Evolutionary conservation across 2,888 invertebrate genomes (phyloP).

Genomic region (Plagiodera versicolora): DNA sequence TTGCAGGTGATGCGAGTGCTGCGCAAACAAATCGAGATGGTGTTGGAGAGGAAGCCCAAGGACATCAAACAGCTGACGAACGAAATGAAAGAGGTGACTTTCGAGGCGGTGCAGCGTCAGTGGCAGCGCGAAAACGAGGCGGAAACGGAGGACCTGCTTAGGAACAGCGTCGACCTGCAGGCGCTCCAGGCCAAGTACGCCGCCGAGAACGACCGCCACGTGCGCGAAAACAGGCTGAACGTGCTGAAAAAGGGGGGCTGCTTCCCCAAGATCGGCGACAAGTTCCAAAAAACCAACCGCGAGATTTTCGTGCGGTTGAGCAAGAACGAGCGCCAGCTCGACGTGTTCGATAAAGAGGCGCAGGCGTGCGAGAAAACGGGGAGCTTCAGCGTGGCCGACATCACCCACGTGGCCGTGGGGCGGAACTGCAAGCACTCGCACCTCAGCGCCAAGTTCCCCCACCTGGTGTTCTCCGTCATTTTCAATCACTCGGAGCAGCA

Average conservation of each 20-base stretch:
- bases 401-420: conserved; percentile 48
- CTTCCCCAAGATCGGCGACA: conserved; percentile 49
- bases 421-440: conserved; percentile 48
- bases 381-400: conserved; percentile 36
- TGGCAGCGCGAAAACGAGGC: conserved; percentile 48
- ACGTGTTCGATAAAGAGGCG: conserved; percentile 30
- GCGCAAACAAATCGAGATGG: conserved; percentile 48
- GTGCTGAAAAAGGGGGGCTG: conserved; percentile 41
- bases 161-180: conserved; percentile 43
- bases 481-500: conserved; percentile 40
- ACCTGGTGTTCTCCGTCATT: conserved; percentile 47
- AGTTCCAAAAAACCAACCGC: conserved; percentile 42
- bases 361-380: conserved; percentile 28
- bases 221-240: conserved; percentile 44
- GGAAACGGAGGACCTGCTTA: conserved; percentile 40
- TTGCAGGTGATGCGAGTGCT: conserved; percentile 46
- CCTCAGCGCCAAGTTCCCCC: conserved; percentile 41
- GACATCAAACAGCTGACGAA: conserved; percentile 45
- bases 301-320: conserved; percentile 38
- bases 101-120: conserved; percentile 43
- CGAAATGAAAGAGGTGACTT: conserved; percentile 44
- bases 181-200: conserved; percentile 40
- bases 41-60: conserved; percentile 44
- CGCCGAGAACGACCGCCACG: conserved; percentile 38
- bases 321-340: conserved; percentile 37